phyloP scores from a whole-genome alignment of 92 coral and sea anemone genomes.

The Zoanthus solanderi region DNA sequence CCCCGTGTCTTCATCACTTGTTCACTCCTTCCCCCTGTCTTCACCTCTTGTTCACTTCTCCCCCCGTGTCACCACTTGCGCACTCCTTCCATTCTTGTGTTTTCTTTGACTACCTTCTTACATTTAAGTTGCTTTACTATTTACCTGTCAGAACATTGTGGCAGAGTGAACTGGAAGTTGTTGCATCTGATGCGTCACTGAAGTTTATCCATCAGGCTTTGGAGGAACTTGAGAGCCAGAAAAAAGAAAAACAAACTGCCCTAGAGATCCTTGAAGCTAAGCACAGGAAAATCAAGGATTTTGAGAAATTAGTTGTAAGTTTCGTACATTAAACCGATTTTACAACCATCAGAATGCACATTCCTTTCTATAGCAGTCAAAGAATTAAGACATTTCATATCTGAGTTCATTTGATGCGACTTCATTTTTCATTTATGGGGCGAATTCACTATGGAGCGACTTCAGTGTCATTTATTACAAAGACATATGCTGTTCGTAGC shows the following conservation, averaged over 20 bases:
- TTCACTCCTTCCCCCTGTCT: too few relatives aligned
- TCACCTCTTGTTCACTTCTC: too few relatives aligned
- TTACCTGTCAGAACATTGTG: slow-evolving; percentile 65
- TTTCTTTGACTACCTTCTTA: too few relatives aligned
- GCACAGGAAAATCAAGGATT: slow-evolving; percentile 92
- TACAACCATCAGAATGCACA: background rate
- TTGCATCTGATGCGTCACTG: slow-evolving; percentile 82
- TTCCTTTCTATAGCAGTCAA: background rate
- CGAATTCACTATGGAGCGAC: too few relatives aligned
- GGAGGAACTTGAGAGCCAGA: slow-evolving; percentile 69
- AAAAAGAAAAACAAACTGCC: slow-evolving; percentile 73
- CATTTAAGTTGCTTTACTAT: background rate
- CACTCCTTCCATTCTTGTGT: too few relatives aligned
- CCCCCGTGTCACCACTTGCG: too few relatives aligned
- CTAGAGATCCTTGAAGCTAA: slow-evolving; percentile 79
- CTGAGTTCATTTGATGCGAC: background rate
- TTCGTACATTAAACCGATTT: background rate
- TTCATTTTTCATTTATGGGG: too few relatives aligned
- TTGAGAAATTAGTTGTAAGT: slow-evolving; percentile 93
- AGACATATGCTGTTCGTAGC: too few relatives aligned
- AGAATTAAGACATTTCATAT: background rate
- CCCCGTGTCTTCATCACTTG: too few relatives aligned
- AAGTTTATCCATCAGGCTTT: slow-evolving; percentile 73
- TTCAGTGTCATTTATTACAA: too few relatives aligned
- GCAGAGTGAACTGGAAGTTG: slow-evolving; percentile 79